Conservation (phyloP, 1,140 invertebrate species). For the Orchestia grillus region DNA sequence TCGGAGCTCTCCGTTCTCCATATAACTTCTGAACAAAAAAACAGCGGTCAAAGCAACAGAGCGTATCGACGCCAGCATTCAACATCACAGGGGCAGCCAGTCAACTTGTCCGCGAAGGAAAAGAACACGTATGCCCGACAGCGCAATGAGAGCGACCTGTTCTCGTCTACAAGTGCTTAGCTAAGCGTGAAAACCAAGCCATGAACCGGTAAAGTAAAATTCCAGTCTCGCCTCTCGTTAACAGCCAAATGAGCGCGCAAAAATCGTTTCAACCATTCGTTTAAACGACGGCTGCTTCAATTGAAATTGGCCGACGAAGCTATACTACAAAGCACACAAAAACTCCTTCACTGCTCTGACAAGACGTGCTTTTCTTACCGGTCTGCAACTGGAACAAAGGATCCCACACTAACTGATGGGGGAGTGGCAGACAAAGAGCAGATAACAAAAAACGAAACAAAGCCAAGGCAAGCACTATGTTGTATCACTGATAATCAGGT, state of each 20-base stretch:
- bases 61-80: not conserved
- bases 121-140: not conserved
- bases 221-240: not conserved
- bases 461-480: not conserved
- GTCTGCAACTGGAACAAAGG: not conserved
- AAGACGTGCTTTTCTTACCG: not conserved
- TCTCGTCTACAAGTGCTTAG: not conserved
- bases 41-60: not conserved
- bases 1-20: not conserved
- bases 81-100: not conserved
- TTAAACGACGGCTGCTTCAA: not conserved
- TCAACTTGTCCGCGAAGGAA: not conserved
- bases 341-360: not conserved
- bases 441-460: not conserved
- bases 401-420: not conserved
- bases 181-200: not conserved
- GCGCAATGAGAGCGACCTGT: not conserved
- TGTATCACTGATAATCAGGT: not conserved
- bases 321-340: not conserved
- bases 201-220: no score
- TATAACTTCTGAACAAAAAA: not conserved
- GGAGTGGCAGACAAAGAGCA: not conserved
- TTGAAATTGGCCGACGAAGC: not conserved
- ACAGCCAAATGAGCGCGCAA: not conserved
- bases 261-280: not conserved